Evolutionary conservation across 1,140 invertebrate species (phyloP).

Genomic region (Wasmannia auropunctata): DNA sequence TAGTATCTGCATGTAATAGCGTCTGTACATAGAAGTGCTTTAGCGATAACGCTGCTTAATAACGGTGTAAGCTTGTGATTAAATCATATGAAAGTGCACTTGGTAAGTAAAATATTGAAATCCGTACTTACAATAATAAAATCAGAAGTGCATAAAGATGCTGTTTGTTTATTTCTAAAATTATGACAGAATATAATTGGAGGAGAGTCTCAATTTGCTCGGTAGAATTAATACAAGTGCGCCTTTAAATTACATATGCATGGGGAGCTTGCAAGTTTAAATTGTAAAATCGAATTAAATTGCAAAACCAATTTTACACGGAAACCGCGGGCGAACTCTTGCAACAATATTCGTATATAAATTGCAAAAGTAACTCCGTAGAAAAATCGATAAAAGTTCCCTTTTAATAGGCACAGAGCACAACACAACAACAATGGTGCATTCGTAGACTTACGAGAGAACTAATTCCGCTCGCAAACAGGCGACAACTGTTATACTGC

Average conservation of each 20-base stretch:
- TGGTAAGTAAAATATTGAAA: not conserved
- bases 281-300: conserved; percentile 18
- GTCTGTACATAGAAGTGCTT: not conserved
- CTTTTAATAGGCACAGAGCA: conserved; percentile 22
- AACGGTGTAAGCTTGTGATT: not conserved
- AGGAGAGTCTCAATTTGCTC: not conserved
- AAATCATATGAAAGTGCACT: not conserved
- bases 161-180: not conserved
- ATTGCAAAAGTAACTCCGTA: not conserved
- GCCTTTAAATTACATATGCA: not conserved
- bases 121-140: not conserved
- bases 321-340: not conserved
- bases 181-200: not conserved
- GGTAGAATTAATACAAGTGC: not conserved
- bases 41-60: not conserved
- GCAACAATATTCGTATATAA: conserved; percentile 18
- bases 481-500: not conserved
- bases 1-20: not conserved
- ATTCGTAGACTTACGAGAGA: not conserved
- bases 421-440: not conserved
- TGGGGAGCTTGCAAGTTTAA: not conserved
- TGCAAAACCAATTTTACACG: not conserved
- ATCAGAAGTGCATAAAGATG: not conserved
- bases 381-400: conserved; percentile 22
- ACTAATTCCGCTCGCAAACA: not conserved